These are phyloP conservation scores for Eretmodus cyanostictus DNA, from an alignment of 2,113 vertebrate genomes.

Conservation along the genomic window DNA sequence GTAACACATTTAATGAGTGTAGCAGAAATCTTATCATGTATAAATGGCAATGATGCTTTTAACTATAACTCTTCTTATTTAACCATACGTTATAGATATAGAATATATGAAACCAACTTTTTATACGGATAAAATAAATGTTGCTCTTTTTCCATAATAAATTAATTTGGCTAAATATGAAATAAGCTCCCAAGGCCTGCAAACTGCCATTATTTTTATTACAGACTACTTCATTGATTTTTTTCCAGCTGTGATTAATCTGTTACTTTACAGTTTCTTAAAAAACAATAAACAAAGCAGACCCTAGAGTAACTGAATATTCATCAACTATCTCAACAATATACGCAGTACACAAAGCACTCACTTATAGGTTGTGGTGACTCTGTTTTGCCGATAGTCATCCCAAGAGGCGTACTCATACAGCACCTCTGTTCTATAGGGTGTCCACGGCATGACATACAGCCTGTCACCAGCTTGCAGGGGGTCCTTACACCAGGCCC, in stretches of 20 bases:
- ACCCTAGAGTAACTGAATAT: background rate
- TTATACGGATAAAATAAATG: background rate
- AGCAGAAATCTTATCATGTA: background rate
- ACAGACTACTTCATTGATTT: background rate
- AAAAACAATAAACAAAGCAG: background rate
- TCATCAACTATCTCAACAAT: background rate
- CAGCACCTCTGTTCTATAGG: slow-evolving; percentile 88
- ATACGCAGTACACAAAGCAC: background rate
- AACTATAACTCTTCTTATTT: background rate
- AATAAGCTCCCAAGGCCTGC: background rate
- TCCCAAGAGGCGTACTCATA: slow-evolving; percentile 91
- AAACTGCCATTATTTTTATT: background rate
- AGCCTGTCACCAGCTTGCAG: slow-evolving; percentile 89
- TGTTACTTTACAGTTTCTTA: background rate
- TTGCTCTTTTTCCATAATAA: background rate
- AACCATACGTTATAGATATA: background rate
- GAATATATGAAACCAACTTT: background rate
- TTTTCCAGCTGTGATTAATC: background rate
- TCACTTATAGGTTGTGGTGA: slow-evolving; percentile 88
- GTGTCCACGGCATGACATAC: slow-evolving; percentile 95
- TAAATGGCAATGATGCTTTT: background rate
- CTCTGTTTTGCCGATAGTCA: slow-evolving; percentile 81
- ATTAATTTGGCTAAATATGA: background rate
- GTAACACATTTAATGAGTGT: background rate
- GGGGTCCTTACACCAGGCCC: slow-evolving; percentile 94